Conservation (phyloP, 2,888 invertebrate species). For the Sphaeridia pumilis region DNA sequence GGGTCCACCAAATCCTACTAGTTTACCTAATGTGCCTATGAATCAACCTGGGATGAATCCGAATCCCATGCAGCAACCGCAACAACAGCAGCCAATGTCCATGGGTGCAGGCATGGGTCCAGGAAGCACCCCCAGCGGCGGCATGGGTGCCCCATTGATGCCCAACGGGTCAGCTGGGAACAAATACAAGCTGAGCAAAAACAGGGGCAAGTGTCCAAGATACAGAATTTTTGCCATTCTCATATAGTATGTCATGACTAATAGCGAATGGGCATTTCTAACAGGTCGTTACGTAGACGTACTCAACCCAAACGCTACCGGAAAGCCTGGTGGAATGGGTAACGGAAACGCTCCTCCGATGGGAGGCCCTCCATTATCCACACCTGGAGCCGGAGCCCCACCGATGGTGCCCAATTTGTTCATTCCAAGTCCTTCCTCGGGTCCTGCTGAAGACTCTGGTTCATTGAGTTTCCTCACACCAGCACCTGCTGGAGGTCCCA, state of each 20-base stretch:
- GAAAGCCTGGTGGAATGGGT: conserved; percentile 21
- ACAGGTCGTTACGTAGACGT: conserved; percentile 83
- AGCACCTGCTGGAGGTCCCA: conserved; percentile 6
- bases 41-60: too few species aligned
- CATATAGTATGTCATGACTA: too few species aligned
- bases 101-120: too few species aligned
- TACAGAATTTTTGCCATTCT: too few species aligned
- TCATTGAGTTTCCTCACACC: conserved; percentile 28
- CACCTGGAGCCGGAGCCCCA: conserved; percentile 6
- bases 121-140: neutral
- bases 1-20: too few species aligned
- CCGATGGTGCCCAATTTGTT: conserved; percentile 28
- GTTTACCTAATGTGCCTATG: conserved; percentile 2
- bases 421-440: conserved; percentile 23
- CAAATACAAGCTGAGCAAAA: conserved; percentile 28
- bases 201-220: conserved; percentile 19
- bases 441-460: conserved; percentile 20
- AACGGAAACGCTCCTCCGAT: conserved; percentile 4
- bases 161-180: conserved; percentile 16
- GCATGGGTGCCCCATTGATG: conserved; percentile 3
- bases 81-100: neutral
- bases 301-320: conserved; percentile 54
- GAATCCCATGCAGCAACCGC: too few species aligned
- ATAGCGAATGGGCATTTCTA: too few species aligned
- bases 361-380: neutral